Evolutionary conservation across 2,888 invertebrate species (phyloP), one percentile per base, ranked within the genome.

Genomic region (Synanthedon formicaeformis): DNA sequence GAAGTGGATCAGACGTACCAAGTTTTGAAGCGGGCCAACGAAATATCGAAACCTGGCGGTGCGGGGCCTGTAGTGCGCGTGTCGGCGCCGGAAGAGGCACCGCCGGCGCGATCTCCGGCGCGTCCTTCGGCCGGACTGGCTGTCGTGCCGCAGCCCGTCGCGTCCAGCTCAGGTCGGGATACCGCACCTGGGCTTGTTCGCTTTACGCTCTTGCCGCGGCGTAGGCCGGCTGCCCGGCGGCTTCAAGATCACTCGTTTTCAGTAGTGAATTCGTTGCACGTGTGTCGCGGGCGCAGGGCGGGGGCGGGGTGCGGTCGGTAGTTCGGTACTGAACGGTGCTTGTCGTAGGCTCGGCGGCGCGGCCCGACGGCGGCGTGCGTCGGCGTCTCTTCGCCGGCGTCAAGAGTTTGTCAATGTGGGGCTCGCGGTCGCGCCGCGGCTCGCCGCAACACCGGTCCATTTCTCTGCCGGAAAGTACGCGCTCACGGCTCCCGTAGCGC

Each of bases 1-100:
- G 93, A 95, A 90, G 92, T 96, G 90, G 96, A 96, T 91, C 93
- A 93, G 88, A 95, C 95, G 85, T 96, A 96, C 90, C 96, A 96
- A 90, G 96, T 96, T 81, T 91, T 96, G 90, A 96, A 96, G 90
- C 95, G 96, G 84, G 96, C 96, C 75, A 95, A 95, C 78, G 96
- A 96, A 90, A 94, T 96, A 75, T 90, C 92, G 71, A 91, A 90
- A 79, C 85, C 87, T 71, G 78, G 77, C 71, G 81, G 78, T 88
- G 87, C 73, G 89, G 87, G 84, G 70, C 82, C 81, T 56, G 78
- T 82, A 68, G 85, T 85, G 66, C 84, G 83, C 64, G 83, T 83
- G 76, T 78, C 82, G 63, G 78, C 82, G 64, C 69, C 71, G 55
- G 76, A 85, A 78, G 78, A 73, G 73, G 71, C 71, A 67, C 70